Conservation (phyloP, 2,888 invertebrate species). For the Lasius fuliginosus region DNA sequence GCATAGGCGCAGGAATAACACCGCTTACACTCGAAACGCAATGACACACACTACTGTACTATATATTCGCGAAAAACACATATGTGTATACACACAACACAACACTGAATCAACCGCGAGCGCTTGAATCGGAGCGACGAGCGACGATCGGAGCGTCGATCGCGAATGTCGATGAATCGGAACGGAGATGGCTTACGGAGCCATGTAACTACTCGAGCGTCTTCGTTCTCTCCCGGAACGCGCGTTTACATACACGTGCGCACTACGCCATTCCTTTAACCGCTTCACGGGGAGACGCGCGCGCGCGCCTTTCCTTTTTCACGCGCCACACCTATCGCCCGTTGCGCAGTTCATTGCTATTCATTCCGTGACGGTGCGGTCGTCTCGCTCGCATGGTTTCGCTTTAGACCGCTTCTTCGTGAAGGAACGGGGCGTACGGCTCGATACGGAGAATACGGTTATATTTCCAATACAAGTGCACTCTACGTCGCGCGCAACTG, state of each 20-base stretch:
- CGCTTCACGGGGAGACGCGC: slow-evolving; percentile 23
- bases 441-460: too few relatives aligned
- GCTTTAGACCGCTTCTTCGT: too few relatives aligned
- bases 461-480: too few relatives aligned
- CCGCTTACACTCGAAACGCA: background rate
- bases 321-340: slow-evolving; percentile 72
- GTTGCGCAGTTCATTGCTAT: slow-evolving; percentile 66
- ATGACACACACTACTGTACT: slow-evolving; percentile 5
- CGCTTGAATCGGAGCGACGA: background rate
- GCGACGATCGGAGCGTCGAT: background rate
- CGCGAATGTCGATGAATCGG: background rate
- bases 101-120: background rate
- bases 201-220: slow-evolving; percentile 18
- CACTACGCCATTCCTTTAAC: slow-evolving; percentile 19
- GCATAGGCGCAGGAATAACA: slow-evolving; percentile 71
- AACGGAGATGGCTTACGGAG: slow-evolving; percentile 27
- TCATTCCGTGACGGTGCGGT: slow-evolving; percentile 59
- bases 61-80: slow-evolving; percentile 4
- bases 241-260: slow-evolving; percentile 34
- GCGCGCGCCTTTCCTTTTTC: slow-evolving; percentile 64
- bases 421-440: too few relatives aligned
- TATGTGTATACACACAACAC: background rate
- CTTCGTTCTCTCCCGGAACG: slow-evolving; percentile 60
- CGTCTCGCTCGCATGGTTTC: slow-evolving; percentile 26
- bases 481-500: background rate